Evolutionary conservation across 2,113 vertebrate species (phyloP).

Genomic region (Thymallus thymallus): DNA sequence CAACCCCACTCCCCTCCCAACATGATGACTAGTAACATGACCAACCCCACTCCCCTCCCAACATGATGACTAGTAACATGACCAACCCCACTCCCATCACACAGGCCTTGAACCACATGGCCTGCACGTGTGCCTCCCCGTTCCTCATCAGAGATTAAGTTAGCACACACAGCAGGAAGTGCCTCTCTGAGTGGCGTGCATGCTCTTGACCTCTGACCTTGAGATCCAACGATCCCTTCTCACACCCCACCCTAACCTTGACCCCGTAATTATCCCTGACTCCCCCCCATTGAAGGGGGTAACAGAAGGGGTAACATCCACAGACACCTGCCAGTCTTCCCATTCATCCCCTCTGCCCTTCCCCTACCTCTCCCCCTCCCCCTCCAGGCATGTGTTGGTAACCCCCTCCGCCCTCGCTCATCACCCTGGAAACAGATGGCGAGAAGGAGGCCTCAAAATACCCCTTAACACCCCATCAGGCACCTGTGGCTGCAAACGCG

Average conservation of each 20-base stretch:
- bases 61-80: background rate
- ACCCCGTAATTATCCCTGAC: slow-evolving; percentile 55
- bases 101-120: background rate
- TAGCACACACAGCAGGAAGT: slow-evolving; percentile 3
- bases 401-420: slow-evolving; percentile 61
- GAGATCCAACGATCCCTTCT: slow-evolving; percentile 45
- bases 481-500: slow-evolving; percentile 84
- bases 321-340: slow-evolving; percentile 16
- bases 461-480: slow-evolving; percentile 70
- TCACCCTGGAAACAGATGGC: slow-evolving; percentile 71
- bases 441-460: slow-evolving; percentile 66
- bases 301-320: background rate
- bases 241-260: slow-evolving; percentile 41
- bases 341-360: slow-evolving; percentile 24
- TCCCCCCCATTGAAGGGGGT: background rate
- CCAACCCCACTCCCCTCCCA: too few species aligned
- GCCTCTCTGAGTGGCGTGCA: slow-evolving; percentile 21
- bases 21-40: too few species aligned
- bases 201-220: slow-evolving; percentile 58
- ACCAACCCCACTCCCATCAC: background rate
- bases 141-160: slow-evolving; percentile 21
- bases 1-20: too few species aligned
- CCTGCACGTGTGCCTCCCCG: too few species aligned
- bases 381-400: slow-evolving; percentile 1
- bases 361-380: slow-evolving; percentile 19